Evolutionary conservation across 2,797 vertebrate species (phyloP).

Genomic region (Protonibea diacanthus): DNA sequence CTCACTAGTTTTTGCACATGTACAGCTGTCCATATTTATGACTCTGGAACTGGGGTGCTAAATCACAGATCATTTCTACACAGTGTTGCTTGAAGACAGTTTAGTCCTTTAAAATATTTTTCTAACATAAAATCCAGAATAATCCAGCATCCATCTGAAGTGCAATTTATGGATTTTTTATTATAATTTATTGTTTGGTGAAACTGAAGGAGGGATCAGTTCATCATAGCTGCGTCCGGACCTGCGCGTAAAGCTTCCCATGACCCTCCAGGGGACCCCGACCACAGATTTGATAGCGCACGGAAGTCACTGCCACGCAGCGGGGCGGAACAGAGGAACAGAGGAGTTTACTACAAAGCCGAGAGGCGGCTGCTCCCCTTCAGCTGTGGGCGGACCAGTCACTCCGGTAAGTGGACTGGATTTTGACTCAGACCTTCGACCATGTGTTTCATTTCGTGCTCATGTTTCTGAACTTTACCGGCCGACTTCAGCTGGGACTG

Average conservation of each 20-base stretch:
- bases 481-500: too few species aligned
- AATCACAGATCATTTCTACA: too few species aligned
- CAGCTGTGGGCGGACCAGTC: neutral
- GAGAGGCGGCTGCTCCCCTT: neutral
- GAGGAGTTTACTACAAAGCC: neutral
- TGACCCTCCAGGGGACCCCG: neutral
- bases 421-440: neutral
- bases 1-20: too few species aligned
- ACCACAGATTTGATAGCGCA: neutral
- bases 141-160: neutral
- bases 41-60: too few species aligned
- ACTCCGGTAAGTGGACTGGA: constrained; percentile 8
- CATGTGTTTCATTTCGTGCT: too few species aligned
- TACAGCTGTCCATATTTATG: too few species aligned
- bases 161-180: neutral
- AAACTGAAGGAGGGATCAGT: neutral
- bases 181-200: neutral
- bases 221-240: neutral
- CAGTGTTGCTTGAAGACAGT: too few species aligned
- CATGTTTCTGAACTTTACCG: too few species aligned
- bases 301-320: neutral
- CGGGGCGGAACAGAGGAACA: constrained; percentile 19
- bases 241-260: neutral
- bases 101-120: neutral
- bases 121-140: neutral